phyloP scores from a whole-genome alignment of 2,113 vertebrate genomes.

The Anser cygnoides region DNA sequence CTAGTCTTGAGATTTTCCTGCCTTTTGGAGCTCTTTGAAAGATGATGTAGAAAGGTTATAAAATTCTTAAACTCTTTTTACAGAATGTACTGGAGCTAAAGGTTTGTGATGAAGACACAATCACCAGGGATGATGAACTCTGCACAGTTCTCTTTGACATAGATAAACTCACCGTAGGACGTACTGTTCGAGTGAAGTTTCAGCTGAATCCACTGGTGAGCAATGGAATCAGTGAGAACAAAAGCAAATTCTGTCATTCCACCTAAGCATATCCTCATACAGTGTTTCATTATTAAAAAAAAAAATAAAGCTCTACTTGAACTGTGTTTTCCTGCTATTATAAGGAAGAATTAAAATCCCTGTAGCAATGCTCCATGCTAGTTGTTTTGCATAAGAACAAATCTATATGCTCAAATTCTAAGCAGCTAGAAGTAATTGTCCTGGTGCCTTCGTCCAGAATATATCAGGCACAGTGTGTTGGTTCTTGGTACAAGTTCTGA shows the following conservation, averaged over 20 bases:
- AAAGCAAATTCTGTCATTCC: not conserved
- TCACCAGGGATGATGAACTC: slow-evolving; percentile 79
- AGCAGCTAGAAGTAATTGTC: not conserved
- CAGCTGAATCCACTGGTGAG: slow-evolving; percentile 78
- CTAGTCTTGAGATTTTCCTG: not conserved
- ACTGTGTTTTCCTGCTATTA: not conserved
- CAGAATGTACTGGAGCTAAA: slow-evolving; percentile 80
- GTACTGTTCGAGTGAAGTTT: slow-evolving; percentile 75
- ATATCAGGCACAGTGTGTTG: not conserved
- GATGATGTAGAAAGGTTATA: not conserved
- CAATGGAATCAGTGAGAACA: not conserved
- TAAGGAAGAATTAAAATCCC: not conserved
- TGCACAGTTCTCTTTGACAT: slow-evolving; percentile 81
- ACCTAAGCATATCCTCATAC: not conserved
- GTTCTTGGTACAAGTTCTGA: not conserved
- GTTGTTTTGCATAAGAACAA: not conserved
- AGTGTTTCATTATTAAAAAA: not conserved
- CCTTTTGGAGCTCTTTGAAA: not conserved
- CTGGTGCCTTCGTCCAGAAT: not conserved
- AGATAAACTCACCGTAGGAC: slow-evolving; percentile 75
- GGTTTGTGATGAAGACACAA: slow-evolving; percentile 76
- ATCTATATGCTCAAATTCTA: not conserved
- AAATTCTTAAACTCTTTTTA: not conserved
- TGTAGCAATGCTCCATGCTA: not conserved
- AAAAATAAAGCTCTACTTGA: not conserved